Conservation (phyloP, 1,140 invertebrate species). For the Aphaenogaster rudis region DNA sequence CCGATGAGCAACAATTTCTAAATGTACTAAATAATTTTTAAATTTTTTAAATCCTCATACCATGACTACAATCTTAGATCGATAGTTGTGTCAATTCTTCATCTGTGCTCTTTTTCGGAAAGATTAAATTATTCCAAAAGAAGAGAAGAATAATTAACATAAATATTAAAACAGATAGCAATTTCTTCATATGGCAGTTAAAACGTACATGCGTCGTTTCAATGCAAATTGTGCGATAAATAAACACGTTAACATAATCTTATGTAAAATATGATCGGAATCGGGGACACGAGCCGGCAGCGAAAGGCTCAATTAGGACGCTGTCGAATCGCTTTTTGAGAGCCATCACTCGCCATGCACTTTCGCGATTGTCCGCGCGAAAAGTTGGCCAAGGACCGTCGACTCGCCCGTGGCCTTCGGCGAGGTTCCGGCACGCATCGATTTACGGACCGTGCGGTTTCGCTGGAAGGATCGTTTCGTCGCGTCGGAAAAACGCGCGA, state of each 20-base stretch:
- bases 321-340: slow-evolving; percentile 23
- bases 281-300: neutral
- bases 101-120: neutral
- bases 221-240: neutral
- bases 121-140: neutral
- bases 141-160: neutral
- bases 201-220: neutral
- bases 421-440: slow-evolving; percentile 11
- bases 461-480: neutral
- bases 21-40: neutral
- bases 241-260: neutral
- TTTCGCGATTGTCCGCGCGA: slow-evolving; percentile 43
- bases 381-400: slow-evolving; percentile 49
- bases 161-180: neutral
- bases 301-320: slow-evolving; percentile 9
- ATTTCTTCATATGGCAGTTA: neutral
- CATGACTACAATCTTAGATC: slow-evolving; percentile 35
- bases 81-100: neutral
- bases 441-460: slow-evolving; percentile 5
- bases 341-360: slow-evolving; percentile 18
- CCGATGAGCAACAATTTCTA: slow-evolving; percentile 43
- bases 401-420: slow-evolving; percentile 17
- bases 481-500: slow-evolving; percentile 1
- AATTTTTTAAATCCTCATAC: neutral
- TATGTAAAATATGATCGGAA: neutral